Conservation (phyloP, 2,888 invertebrate species). For the Tenthredo distinguenda region DNA sequence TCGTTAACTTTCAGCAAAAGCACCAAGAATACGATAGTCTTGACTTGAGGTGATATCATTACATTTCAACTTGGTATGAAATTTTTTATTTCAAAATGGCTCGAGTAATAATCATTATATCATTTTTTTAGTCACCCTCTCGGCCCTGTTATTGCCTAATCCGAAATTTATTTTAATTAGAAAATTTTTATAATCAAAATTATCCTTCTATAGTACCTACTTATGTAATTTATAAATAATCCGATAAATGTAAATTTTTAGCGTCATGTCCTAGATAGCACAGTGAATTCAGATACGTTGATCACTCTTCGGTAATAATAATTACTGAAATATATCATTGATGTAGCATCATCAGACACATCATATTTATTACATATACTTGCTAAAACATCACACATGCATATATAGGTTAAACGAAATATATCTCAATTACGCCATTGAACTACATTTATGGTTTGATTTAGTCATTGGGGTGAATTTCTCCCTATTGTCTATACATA, state of each 20-base stretch:
- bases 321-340: background rate
- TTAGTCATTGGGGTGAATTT: conserved; percentile 16
- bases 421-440: conserved; percentile 22
- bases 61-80: conserved; percentile 14
- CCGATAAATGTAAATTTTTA: conserved; percentile 1
- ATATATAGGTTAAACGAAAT: background rate
- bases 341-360: conserved; percentile 8
- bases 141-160: background rate
- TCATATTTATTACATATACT: background rate
- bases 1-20: conserved; percentile 42
- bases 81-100: conserved; percentile 1
- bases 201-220: background rate
- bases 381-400: conserved; percentile 23
- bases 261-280: conserved; percentile 41
- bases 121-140: background rate
- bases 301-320: background rate
- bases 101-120: background rate
- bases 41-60: conserved; percentile 24
- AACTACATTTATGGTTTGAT: conserved; percentile 41
- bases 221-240: conserved; percentile 11
- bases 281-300: conserved; percentile 12
- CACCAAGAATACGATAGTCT: conserved; percentile 45
- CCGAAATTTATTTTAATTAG: conserved; percentile 1
- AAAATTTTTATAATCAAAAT: conserved; percentile 14
- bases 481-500: conserved; percentile 30